These are phyloP conservation scores for Diplosoma virens DNA, from an alignment of 23 tunicate genomes.

Conservation along the genomic window DNA sequence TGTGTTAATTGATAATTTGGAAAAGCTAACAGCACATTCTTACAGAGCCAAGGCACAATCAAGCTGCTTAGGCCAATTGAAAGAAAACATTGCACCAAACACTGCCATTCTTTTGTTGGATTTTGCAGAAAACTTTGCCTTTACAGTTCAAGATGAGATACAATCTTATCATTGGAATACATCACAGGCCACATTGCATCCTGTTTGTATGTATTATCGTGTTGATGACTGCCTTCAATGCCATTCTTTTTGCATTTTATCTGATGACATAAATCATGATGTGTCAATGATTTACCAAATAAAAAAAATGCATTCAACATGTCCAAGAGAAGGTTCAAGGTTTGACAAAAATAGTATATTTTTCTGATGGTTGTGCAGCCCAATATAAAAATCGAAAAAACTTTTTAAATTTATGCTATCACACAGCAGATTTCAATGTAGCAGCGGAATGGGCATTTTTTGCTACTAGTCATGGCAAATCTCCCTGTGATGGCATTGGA, in stretches of 20 bases:
- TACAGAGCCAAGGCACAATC: slow-evolving; percentile 41
- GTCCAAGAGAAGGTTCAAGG: slow-evolving; percentile 12
- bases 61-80: slow-evolving; percentile 21
- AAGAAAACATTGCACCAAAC: slow-evolving; percentile 9
- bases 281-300: slow-evolving; percentile 31
- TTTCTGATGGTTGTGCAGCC: slow-evolving; percentile 53
- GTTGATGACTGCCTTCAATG: not conserved
- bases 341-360: slow-evolving; percentile 21
- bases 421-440: slow-evolving; percentile 32
- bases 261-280: slow-evolving; percentile 40
- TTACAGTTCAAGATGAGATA: slow-evolving; percentile 33
- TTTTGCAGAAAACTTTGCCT: slow-evolving; percentile 30
- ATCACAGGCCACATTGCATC: slow-evolving; percentile 34
- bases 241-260: slow-evolving; percentile 20
- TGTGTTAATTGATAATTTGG: slow-evolving; percentile 6
- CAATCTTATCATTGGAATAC: slow-evolving; percentile 46
- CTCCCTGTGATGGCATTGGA: slow-evolving; percentile 31
- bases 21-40: slow-evolving; percentile 29
- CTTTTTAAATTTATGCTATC: slow-evolving; percentile 39
- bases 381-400: slow-evolving; percentile 49
- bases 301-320: slow-evolving; percentile 20
- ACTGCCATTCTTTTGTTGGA: slow-evolving; percentile 35
- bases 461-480: slow-evolving; percentile 32
- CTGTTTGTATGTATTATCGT: slow-evolving; percentile 38
- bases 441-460: slow-evolving; percentile 34